phyloP scores from a whole-genome alignment of 2,797 vertebrate species.

The Hypotaenidia okinawae region DNA sequence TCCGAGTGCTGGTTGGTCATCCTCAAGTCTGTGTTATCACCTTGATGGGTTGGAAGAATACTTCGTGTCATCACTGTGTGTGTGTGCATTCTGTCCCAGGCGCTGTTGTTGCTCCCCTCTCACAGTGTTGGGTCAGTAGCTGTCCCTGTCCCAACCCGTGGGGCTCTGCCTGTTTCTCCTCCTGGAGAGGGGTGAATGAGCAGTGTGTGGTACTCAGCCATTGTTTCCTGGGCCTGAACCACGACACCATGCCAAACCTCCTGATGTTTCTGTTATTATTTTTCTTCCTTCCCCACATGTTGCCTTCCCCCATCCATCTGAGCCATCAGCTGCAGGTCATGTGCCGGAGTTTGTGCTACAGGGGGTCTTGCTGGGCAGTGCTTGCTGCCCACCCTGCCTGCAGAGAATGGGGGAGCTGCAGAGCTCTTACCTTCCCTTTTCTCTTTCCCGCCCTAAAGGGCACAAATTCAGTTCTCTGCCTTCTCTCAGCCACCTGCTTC shows the following conservation, averaged over 20 bases:
- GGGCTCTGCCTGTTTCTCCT: no score
- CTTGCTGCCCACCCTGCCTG: neutral
- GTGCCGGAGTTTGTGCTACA: fast-evolving
- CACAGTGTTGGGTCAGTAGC: no score
- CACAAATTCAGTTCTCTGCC: neutral
- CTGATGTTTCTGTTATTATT: neutral
- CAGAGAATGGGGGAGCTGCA: neutral
- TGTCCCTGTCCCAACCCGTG: no score
- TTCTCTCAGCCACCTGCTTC: neutral
- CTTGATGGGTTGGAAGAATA: no score
- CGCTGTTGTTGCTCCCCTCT: no score
- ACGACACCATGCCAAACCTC: neutral
- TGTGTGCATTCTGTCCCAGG: no score
- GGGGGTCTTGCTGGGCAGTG: neutral
- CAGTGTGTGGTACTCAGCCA: no score
- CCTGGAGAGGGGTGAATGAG: no score
- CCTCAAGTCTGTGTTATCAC: no score
- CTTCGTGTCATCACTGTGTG: no score
- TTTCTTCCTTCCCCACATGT: neutral
- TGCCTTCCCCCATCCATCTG: neutral
- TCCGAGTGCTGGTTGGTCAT: no score
- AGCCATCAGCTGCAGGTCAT: fast-evolving
- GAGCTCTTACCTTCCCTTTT: neutral
- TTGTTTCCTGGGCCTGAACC: no score
- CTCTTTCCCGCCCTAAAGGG: neutral